These are phyloP conservation scores for Trinorchestia longiramus DNA, from an alignment of 1,140 invertebrate genomes.

Conservation along the genomic window DNA sequence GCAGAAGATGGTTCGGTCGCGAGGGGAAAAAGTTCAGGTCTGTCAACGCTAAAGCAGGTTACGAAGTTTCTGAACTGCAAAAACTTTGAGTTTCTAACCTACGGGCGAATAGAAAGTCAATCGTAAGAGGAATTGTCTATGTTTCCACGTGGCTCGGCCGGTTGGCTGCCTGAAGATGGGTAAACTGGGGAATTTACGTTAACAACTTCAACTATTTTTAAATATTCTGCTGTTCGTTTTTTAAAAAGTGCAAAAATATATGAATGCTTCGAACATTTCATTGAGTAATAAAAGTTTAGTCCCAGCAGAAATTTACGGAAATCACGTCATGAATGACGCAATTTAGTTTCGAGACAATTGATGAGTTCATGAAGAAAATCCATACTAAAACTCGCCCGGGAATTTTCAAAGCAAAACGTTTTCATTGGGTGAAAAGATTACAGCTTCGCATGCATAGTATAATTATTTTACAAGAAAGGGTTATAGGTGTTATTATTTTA, in stretches of 20 bases:
- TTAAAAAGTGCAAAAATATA: neutral
- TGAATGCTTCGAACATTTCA: neutral
- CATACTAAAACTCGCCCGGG: too few species aligned
- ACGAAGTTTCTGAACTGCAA: neutral
- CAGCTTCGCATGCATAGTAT: neutral
- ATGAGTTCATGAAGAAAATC: too few species aligned
- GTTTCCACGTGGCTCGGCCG: neutral
- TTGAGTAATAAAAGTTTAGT: neutral
- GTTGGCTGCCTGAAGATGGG: neutral
- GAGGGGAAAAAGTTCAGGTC: neutral
- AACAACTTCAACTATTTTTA: neutral
- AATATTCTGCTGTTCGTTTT: neutral
- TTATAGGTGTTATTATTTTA: neutral
- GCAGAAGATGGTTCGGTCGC: neutral
- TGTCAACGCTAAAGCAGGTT: neutral
- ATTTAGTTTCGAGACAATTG: too few species aligned
- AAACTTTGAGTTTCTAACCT: slow-evolving; percentile 1
- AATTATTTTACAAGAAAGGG: too few species aligned
- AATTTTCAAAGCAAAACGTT: neutral
- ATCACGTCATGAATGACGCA: neutral
- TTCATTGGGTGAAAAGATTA: neutral
- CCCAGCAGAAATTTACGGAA: neutral
- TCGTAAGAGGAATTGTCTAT: neutral
- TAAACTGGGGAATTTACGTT: neutral
- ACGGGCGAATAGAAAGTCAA: neutral